Evolutionary conservation across 2,797 vertebrate genomes (phyloP), one percentile per base, ranked within the genome.

Genomic region (Tangara arthus): DNA sequence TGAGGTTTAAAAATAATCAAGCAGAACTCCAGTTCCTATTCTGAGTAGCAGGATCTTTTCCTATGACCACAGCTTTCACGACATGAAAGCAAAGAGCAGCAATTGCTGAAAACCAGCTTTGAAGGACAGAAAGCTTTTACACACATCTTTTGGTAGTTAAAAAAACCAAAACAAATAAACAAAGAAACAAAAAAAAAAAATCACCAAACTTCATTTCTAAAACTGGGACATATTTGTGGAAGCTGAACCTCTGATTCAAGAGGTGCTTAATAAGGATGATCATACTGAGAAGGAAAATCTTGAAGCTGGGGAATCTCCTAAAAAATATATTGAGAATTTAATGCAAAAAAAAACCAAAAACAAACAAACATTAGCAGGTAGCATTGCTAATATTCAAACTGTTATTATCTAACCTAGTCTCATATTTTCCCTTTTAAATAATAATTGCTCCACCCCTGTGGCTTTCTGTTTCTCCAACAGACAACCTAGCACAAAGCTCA

Each of bases 101-200:
- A 56, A 32, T 4, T 78, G 20, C n/a, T 56, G 32, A 50, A 84
- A 92, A 34, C 1, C 34, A 49, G 6, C 17, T 21, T 0, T 50
- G 30, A 7, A 32, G 35, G 41, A 47, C 0, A 55, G n/a, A 87
- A 80, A 80, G 23, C 22, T 82, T 73, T 35, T 57, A 78, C 17
- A 20, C 41, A 76, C 22, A 53, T 13, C 2, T 53, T 56, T 22
- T 7, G 7, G 16, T 44, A 35, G 32, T 14, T 71, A 44, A n/a
- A 78, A 44, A 46, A 35, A 0, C 0, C 15, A 21, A 49, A 41
- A 3, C 6, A 78, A 37, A 8, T 1, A 71, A 22, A 8, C 1
- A 8, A 49, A 17, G 7, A 57, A 57, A 57, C 6, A 50, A 30
- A 42, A 37, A 37, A 39, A 39, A 39, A 28, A 34, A 16, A 46